These are phyloP conservation scores for Dilophus febrilis DNA, from an alignment of 2,888 invertebrate genomes.

Conservation along the genomic window DNA sequence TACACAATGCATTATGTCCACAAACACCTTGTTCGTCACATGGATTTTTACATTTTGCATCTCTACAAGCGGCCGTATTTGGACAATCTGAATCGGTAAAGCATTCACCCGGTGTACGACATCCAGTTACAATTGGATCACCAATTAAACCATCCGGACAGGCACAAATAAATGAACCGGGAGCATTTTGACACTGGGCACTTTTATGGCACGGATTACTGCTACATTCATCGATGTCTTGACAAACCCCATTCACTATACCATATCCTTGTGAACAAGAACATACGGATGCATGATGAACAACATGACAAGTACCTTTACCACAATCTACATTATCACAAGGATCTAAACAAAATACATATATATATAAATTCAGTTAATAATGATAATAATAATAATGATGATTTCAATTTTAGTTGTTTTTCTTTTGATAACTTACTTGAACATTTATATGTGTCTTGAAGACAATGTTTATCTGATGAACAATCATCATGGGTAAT, in stretches of 20 bases:
- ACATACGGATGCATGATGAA: slow-evolving; percentile 55
- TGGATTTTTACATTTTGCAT: slow-evolving; percentile 61
- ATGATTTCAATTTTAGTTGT: slow-evolving; percentile 2
- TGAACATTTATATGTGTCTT: slow-evolving; percentile 56
- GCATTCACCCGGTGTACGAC: slow-evolving; percentile 70
- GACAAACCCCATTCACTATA: slow-evolving; percentile 46
- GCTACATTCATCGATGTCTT: slow-evolving; percentile 67
- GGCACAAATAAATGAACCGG: slow-evolving; percentile 59
- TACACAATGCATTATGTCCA: slow-evolving; percentile 59
- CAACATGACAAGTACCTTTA: slow-evolving; percentile 58
- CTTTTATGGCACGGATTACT: slow-evolving; percentile 62
- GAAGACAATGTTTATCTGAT: slow-evolving; percentile 56
- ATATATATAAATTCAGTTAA: slow-evolving; percentile 5
- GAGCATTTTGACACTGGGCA: slow-evolving; percentile 59
- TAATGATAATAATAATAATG: slow-evolving; percentile 1
- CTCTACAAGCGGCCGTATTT: slow-evolving; percentile 52
- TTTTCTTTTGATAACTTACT: slow-evolving; percentile 33
- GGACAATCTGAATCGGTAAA: slow-evolving; percentile 65
- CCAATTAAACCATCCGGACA: slow-evolving; percentile 67
- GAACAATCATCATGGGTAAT: slow-evolving; percentile 58
- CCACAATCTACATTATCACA: slow-evolving; percentile 65
- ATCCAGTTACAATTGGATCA: slow-evolving; percentile 54
- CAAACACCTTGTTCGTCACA: slow-evolving; percentile 50
- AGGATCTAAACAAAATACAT: slow-evolving; percentile 40
- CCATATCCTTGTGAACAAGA: slow-evolving; percentile 59